Percentiles rank a stretch among this genome's conserved stretches.
Evolutionary conservation across 2,888 invertebrate genomes (phyloP).

Genomic region (Augochlorella aurata): DNA sequence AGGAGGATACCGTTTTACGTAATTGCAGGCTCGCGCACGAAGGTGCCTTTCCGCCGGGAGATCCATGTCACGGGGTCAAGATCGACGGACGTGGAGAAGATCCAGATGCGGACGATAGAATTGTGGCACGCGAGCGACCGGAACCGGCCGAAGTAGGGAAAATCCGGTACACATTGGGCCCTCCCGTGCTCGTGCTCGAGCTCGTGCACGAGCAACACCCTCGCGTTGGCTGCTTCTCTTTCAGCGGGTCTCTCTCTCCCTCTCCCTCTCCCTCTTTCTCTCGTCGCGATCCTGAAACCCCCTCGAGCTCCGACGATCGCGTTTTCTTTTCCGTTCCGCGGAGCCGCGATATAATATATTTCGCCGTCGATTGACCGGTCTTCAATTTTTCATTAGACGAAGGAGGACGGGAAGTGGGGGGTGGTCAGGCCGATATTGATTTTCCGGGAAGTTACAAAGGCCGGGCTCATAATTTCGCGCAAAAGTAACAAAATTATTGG

Average conservation of each 20-base stretch:
- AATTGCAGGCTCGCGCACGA: background rate
- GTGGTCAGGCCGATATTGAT: background rate
- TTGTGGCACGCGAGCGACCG: constrained; percentile 68
- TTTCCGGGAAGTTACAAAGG: background rate
- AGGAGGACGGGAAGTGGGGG: background rate
- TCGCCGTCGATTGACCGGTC: background rate
- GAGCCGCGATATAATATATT: background rate
- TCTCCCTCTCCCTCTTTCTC: no score
- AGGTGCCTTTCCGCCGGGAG: background rate
- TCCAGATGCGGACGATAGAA: constrained; percentile 67
- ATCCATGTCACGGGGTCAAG: constrained; percentile 65
- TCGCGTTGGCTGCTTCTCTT: constrained; percentile 32
- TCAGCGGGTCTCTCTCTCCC: background rate
- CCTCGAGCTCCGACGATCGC: background rate
- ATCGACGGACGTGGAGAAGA: constrained; percentile 63
- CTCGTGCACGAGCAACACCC: constrained; percentile 58
- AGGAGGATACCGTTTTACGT: constrained; percentile 11
- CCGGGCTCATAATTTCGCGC: constrained; percentile 3
- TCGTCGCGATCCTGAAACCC: background rate
- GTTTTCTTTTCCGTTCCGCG: background rate
- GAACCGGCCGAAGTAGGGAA: constrained; percentile 63
- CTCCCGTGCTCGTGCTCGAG: background rate
- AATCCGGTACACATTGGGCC: constrained; percentile 61
- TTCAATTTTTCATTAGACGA: background rate
- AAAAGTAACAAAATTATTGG: constrained; percentile 42